Percentiles rank a stretch among this genome's conserved stretches.
Conservation (phyloP, 2,113 vertebrate genomes). For the Genyomyrus donnyi region DNA sequence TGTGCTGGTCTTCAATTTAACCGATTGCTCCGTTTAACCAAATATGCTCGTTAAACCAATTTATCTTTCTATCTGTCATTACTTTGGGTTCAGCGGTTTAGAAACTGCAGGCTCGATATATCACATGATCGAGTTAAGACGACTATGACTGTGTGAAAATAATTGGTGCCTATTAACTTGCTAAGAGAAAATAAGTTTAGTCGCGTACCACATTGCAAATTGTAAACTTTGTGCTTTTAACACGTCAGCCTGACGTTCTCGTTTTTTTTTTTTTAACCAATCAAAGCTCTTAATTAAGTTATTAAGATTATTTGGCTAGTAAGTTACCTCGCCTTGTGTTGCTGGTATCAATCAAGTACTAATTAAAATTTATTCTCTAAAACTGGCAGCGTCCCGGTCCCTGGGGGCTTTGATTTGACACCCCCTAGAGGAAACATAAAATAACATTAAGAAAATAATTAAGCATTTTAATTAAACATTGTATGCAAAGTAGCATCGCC, state of each 20-base stretch:
- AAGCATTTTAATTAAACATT: conserved; percentile 1
- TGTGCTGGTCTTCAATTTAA: not conserved
- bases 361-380: conserved; percentile 11
- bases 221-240: not conserved
- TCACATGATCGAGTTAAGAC: not conserved
- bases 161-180: not conserved
- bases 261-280: not conserved
- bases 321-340: not conserved
- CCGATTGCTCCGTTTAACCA: not conserved
- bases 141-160: not conserved
- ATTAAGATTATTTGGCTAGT: not conserved
- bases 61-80: not conserved
- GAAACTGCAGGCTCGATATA: not conserved
- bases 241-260: not conserved
- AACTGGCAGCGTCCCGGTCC: not conserved
- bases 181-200: not conserved
- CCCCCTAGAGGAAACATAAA: conserved; percentile 1
- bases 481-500: not conserved
- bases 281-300: not conserved
- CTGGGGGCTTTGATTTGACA: not conserved
- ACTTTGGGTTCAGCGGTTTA: not conserved
- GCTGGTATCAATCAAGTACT: not conserved
- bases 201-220: not conserved
- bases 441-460: conserved; percentile 7
- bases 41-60: not conserved